These are phyloP conservation scores for Vimba vimba DNA, from an alignment of 2,113 vertebrate species.

Conservation along the genomic window DNA sequence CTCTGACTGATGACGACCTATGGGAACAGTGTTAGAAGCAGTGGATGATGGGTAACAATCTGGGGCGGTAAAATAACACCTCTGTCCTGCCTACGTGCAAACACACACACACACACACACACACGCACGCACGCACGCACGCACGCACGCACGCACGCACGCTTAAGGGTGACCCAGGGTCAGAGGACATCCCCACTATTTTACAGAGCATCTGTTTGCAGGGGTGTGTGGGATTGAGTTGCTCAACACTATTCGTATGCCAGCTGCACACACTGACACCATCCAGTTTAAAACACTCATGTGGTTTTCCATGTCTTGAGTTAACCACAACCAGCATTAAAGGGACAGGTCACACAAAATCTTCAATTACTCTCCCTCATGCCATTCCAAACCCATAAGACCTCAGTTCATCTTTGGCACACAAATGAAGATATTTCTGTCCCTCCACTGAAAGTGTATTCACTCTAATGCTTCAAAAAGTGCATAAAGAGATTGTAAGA, in stretches of 20 bases:
- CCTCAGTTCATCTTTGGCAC: no score
- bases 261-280: background rate
- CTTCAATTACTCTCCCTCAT: no score
- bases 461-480: no score
- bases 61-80: background rate
- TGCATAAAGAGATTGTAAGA: no score
- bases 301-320: no score
- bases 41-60: background rate
- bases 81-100: background rate
- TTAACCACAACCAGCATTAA: background rate
- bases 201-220: constrained; percentile 74
- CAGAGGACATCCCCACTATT: constrained; percentile 50
- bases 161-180: constrained; percentile 64
- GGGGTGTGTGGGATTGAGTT: background rate
- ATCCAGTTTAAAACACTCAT: background rate
- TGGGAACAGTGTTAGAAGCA: background rate
- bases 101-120: background rate
- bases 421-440: no score
- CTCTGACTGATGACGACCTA: background rate
- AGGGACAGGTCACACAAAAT: no score
- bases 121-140: constrained; percentile 62
- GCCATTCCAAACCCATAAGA: no score
- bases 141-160: constrained; percentile 56
- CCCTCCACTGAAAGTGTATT: no score
- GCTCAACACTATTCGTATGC: background rate